phyloP scores from a whole-genome alignment of 2,888 invertebrate species.

The Baccha elongata region DNA sequence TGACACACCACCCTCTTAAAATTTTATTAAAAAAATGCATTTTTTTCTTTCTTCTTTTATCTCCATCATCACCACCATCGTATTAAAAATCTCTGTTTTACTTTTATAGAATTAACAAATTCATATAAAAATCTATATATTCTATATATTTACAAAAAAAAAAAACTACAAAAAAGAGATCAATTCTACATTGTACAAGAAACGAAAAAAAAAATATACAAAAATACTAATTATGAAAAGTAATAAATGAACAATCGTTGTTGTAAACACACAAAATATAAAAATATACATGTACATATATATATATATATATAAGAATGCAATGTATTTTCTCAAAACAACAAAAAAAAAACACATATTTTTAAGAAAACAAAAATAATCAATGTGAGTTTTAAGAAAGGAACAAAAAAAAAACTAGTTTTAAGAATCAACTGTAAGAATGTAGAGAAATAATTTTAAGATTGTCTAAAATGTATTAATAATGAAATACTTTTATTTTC shows the following conservation, averaged over 20 bases:
- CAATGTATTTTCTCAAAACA: constrained; percentile 63
- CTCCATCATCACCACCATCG: constrained; percentile 4
- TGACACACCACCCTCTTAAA: constrained; percentile 50
- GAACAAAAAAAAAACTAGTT: constrained; percentile 58
- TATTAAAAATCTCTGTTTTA: not conserved
- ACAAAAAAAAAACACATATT: constrained; percentile 23
- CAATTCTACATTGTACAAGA: constrained; percentile 67
- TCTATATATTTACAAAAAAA: constrained; percentile 72
- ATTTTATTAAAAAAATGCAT: constrained; percentile 7
- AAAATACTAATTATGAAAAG: constrained; percentile 66
- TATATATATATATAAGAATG: constrained; percentile 39
- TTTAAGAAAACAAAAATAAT: constrained; percentile 34
- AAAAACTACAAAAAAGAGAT: constrained; percentile 65
- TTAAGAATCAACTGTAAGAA: constrained; percentile 54
- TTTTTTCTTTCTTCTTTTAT: constrained; percentile 18
- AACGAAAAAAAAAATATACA: constrained; percentile 54
- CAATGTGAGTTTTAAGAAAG: constrained; percentile 64
- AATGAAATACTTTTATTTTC: constrained; percentile 27
- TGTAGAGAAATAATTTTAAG: constrained; percentile 47
- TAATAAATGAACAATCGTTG: constrained; percentile 69
- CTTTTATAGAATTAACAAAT: constrained; percentile 29
- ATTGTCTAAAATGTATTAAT: constrained; percentile 49
- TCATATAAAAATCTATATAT: constrained; percentile 49
- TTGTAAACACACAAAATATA: constrained; percentile 67
- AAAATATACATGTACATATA: constrained; percentile 16